Conservation (phyloP, 2,888 invertebrate species). For the Spodoptera littoralis region DNA sequence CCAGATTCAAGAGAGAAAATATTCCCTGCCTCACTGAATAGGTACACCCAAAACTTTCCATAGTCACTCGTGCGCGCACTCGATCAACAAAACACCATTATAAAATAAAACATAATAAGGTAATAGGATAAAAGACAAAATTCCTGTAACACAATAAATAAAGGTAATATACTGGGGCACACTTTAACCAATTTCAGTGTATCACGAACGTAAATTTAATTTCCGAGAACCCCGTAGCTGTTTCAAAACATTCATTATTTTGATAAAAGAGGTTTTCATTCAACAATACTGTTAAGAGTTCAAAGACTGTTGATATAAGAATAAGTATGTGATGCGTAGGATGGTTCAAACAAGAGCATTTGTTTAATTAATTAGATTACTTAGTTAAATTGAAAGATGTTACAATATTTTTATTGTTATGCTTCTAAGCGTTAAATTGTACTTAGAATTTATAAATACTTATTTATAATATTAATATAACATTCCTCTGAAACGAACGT, state of each 20-base stretch:
- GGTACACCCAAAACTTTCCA: too few relatives aligned
- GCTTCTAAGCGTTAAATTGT: too few relatives aligned
- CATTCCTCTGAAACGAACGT: too few relatives aligned
- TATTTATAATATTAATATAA: too few relatives aligned
- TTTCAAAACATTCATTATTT: conserved; percentile 20
- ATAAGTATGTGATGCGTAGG: neutral
- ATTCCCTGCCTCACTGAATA: too few relatives aligned
- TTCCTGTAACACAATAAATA: conserved; percentile 2
- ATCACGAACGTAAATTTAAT: conserved; percentile 25
- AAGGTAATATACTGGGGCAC: conserved; percentile 1
- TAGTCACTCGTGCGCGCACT: too few relatives aligned
- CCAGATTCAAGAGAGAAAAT: too few relatives aligned
- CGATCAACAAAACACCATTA: too few relatives aligned
- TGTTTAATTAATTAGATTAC: neutral
- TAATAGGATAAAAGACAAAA: too few relatives aligned
- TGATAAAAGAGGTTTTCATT: conserved; percentile 16
- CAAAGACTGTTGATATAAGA: conserved; percentile 6
- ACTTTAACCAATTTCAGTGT: conserved; percentile 14
- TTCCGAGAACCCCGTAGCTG: conserved; percentile 8
- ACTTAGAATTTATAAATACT: too few relatives aligned
- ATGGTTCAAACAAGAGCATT: conserved; percentile 4
- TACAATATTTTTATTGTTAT: too few relatives aligned
- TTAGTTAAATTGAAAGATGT: neutral
- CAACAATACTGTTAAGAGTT: neutral
- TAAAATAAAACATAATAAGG: too few relatives aligned